phyloP scores from a whole-genome alignment of 2,888 invertebrate genomes.

The Hoplodrina blanda region DNA sequence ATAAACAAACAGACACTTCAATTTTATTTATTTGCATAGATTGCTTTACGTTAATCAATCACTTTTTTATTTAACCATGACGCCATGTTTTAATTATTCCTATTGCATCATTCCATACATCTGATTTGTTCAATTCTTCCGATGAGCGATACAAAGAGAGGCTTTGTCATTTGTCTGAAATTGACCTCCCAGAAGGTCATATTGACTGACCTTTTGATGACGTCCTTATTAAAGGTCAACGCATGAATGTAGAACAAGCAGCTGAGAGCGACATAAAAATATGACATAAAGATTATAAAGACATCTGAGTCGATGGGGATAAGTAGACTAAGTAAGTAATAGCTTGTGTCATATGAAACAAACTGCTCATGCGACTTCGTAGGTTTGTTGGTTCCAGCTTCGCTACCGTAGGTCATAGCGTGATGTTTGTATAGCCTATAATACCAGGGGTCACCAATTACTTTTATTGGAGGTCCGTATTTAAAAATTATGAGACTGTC shows the following conservation, averaged over 20 bases:
- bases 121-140: neutral
- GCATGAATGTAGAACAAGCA: neutral
- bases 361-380: too few species aligned
- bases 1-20: too few species aligned
- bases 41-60: constrained; percentile 11
- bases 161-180: neutral
- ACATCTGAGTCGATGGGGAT: neutral
- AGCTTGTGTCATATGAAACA: too few species aligned
- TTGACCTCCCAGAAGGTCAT: neutral
- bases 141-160: neutral
- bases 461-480: too few species aligned
- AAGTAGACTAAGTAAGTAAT: neutral
- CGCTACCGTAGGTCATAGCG: too few species aligned
- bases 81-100: neutral
- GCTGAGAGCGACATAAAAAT: neutral
- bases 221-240: neutral
- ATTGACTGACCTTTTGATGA: neutral
- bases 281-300: neutral
- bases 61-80: constrained; percentile 12
- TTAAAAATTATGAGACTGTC: too few species aligned
- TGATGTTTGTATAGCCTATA: too few species aligned
- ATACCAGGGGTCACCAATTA: too few species aligned
- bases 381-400: too few species aligned
- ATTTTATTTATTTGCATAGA: constrained; percentile 34
- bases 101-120: neutral